Percentiles rank a stretch among this genome's conserved stretches.
Conservation (phyloP, 2,113 vertebrate genomes). For the Todiramphus chloris region DNA sequence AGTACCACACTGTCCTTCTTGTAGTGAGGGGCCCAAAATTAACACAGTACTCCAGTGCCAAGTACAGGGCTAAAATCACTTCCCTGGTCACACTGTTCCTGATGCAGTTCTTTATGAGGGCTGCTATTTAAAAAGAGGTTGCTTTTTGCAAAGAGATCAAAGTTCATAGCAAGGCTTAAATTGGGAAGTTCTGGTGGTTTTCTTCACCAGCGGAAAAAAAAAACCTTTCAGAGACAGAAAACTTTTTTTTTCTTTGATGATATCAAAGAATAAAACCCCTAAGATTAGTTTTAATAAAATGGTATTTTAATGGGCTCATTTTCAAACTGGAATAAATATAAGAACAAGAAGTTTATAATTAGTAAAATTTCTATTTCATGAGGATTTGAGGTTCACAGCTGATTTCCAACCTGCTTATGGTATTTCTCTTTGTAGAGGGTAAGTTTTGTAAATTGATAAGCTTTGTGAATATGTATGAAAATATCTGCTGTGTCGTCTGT, state of each 20-base stretch:
- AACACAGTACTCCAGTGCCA: too few relatives aligned
- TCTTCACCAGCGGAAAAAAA: not conserved
- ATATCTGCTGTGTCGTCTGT: not conserved
- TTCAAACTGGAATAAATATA: not conserved
- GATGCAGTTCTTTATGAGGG: not conserved
- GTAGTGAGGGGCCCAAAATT: too few relatives aligned
- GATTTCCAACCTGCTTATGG: not conserved
- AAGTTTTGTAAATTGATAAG: not conserved
- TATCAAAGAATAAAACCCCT: not conserved
- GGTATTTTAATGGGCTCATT: not conserved
- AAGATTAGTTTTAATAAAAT: not conserved
- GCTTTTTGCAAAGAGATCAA: not conserved
- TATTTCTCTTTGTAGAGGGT: not conserved
- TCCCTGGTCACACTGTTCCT: too few relatives aligned
- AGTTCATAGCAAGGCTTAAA: not conserved
- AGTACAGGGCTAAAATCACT: too few relatives aligned
- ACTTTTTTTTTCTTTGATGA: not conserved
- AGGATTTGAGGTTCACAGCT: not conserved
- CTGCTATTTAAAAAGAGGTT: not conserved
- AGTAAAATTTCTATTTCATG: accelerated
- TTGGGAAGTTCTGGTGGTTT: not conserved
- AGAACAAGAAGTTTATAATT: not conserved
- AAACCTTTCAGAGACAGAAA: too few relatives aligned
- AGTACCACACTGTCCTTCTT: too few relatives aligned
- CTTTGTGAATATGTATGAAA: not conserved